Conservation (phyloP, 2,113 vertebrate species). For the Tyrannus savana region DNA sequence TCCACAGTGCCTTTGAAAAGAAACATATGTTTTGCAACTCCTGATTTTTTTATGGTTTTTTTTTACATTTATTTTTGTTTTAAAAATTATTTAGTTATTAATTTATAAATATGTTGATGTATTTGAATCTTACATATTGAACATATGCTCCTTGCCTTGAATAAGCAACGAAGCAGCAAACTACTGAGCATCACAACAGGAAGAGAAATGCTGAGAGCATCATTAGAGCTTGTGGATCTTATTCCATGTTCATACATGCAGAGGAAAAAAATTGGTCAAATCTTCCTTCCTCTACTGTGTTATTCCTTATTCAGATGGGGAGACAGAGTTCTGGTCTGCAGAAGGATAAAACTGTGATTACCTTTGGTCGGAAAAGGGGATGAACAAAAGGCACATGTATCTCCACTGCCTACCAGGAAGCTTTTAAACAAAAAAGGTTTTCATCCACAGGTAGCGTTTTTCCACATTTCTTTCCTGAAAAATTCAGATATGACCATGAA, state of each 20-base stretch:
- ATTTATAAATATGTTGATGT: not conserved
- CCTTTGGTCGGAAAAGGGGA: not conserved
- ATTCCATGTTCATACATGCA: not conserved
- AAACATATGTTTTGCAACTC: not conserved
- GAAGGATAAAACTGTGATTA: not conserved
- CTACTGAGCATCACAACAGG: not conserved
- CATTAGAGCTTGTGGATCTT: not conserved
- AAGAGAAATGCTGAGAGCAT: not conserved
- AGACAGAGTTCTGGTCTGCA: not conserved
- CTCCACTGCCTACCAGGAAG: not conserved
- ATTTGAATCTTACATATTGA: not conserved
- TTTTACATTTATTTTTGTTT: not conserved
- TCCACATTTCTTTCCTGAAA: not conserved
- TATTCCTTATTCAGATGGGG: not conserved
- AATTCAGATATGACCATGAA: not conserved
- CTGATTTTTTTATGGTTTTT: not conserved
- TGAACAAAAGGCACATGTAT: accelerated
- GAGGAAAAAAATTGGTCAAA: not conserved
- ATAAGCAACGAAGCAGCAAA: not conserved
- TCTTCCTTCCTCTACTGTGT: not conserved
- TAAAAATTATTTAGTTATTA: not conserved
- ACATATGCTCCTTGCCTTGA: not conserved
- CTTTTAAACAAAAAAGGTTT: not conserved
- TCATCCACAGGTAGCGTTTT: not conserved
- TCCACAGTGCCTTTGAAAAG: not conserved